These are phyloP conservation scores for Corvus moneduloides DNA, from an alignment of 2,113 vertebrate genomes.

Conservation along the genomic window DNA sequence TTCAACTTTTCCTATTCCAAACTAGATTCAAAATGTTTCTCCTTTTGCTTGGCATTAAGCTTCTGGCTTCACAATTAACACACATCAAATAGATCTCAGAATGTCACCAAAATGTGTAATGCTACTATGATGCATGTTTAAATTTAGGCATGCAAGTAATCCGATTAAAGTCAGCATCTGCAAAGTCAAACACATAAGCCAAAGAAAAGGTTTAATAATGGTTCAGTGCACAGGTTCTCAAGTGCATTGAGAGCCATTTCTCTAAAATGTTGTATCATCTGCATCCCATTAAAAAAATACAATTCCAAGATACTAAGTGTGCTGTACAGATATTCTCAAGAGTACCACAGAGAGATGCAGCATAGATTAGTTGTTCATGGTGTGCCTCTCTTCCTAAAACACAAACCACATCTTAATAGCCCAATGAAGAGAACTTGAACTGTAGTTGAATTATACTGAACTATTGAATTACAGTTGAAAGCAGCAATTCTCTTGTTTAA, in stretches of 20 bases:
- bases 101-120: not conserved
- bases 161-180: not conserved
- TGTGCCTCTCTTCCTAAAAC: not conserved
- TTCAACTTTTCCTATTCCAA: not conserved
- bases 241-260: not conserved
- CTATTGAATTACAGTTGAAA: not conserved
- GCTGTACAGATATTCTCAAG: not conserved
- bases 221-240: not conserved
- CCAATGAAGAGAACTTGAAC: not conserved
- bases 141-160: constrained; percentile 14
- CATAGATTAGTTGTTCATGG: not conserved
- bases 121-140: not conserved
- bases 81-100: not conserved
- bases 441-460: not conserved
- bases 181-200: not conserved
- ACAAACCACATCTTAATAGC: not conserved
- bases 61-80: not conserved
- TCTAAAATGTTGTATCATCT: not conserved
- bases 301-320: not conserved
- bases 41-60: not conserved
- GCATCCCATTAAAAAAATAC: not conserved
- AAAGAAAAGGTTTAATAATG: not conserved
- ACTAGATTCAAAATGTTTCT: not conserved
- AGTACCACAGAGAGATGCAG: not conserved
- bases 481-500: not conserved